These are phyloP conservation scores for Horisme vitalbata DNA, from an alignment of 2,888 invertebrate species.

Conservation along the genomic window DNA sequence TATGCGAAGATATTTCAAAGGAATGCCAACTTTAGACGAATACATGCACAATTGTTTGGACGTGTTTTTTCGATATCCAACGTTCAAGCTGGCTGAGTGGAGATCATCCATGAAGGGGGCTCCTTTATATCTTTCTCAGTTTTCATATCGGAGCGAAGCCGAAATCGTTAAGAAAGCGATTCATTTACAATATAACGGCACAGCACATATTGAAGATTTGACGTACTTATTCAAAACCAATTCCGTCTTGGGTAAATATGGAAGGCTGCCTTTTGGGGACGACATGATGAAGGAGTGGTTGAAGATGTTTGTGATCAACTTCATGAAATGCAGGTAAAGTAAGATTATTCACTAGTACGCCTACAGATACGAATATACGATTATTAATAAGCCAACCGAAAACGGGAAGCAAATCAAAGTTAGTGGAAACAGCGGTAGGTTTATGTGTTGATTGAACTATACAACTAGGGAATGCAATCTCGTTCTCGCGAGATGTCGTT, in stretches of 20 bases:
- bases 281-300: conserved; percentile 33
- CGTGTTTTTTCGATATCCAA: conserved; percentile 31
- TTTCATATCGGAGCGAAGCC: conserved; percentile 63
- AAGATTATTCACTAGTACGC: too few species aligned
- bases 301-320: conserved; percentile 31
- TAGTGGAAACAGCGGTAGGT: too few species aligned
- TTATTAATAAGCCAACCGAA: too few species aligned
- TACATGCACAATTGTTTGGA: conserved; percentile 26
- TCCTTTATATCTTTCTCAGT: conserved; percentile 67
- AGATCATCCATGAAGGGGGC: conserved; percentile 31
- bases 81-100: conserved; percentile 29
- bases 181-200: conserved; percentile 46
- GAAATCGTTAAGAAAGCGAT: conserved; percentile 53
- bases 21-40: conserved; percentile 22
- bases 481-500: too few species aligned
- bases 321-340: conserved; percentile 35
- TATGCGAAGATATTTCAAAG: conserved; percentile 24
- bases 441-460: too few species aligned
- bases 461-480: too few species aligned
- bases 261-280: conserved; percentile 25
- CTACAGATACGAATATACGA: too few species aligned
- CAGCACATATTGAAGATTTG: conserved; percentile 67
- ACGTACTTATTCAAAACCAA: conserved; percentile 57
- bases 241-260: conserved; percentile 15
- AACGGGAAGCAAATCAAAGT: too few species aligned